Evolutionary conservation across 1,140 invertebrate species (phyloP).

Genomic region (Drosophila lacteicornis): DNA sequence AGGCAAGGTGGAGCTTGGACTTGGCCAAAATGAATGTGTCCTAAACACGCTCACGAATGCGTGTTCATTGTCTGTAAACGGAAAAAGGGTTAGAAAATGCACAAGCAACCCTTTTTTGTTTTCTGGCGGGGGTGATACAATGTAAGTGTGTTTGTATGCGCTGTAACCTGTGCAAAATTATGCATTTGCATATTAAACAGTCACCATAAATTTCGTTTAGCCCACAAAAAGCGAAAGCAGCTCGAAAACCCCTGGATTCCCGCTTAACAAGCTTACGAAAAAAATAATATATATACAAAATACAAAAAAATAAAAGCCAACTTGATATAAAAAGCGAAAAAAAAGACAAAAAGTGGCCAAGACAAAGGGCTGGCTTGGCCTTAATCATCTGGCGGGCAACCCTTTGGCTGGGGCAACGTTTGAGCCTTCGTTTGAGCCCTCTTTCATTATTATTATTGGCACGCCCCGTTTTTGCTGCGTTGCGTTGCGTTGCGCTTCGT

Average conservation of each 20-base stretch:
- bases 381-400: constrained; percentile 54
- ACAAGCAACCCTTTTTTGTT: constrained; percentile 35
- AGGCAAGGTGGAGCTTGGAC: constrained; percentile 44
- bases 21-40: constrained; percentile 68
- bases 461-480: constrained; percentile 74
- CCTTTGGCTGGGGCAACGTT: constrained; percentile 35
- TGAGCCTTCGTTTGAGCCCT: constrained; percentile 41
- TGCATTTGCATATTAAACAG: constrained; percentile 82
- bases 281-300: not conserved
- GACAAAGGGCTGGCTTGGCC: constrained; percentile 51
- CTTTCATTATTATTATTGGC: constrained; percentile 83
- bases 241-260: constrained; percentile 29
- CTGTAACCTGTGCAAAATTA: constrained; percentile 67
- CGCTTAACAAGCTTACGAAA: constrained; percentile 49
- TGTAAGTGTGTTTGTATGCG: constrained; percentile 31
- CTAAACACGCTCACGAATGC: constrained; percentile 73
- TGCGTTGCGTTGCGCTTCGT: constrained; percentile 73
- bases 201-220: constrained; percentile 54
- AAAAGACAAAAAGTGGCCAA: constrained; percentile 19
- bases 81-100: constrained; percentile 62
- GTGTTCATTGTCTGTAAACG: constrained; percentile 74
- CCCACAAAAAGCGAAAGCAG: constrained; percentile 54
- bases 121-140: constrained; percentile 28
- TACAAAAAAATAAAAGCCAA: constrained; percentile 8
- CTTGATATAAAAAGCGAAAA: constrained; percentile 21